Evolutionary conservation across 2,888 invertebrate species (phyloP), one percentile per base, ranked within the genome.

Genomic region (Trilocha varians): DNA sequence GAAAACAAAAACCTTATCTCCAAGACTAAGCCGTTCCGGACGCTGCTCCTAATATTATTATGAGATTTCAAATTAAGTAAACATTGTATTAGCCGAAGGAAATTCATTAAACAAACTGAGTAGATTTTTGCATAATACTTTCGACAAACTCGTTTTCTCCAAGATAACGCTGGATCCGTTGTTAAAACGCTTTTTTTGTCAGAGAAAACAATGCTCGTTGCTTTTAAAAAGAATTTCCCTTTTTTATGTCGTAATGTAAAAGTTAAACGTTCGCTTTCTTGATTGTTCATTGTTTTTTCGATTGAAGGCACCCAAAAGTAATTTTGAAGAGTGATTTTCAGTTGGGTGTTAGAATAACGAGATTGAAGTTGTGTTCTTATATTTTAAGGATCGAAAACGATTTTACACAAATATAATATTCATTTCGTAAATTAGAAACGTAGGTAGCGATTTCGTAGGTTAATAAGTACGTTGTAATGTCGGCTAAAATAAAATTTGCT

Each of bases 191-290:
- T 47, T 55, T 61, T n/a, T 61, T 56, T 57, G 56, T 53, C 55
- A 49, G 50, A 47, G 48, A 56, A 59, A 67, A 65, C 61, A 65
- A 64, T 59, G 59, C 49, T 48, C 46, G 46, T 46, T 55, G 49
- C 44, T 49, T 52, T 55, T 45, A 46, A 48, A 52, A 52, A 50
- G 47, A 49, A 46, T 51, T 49, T 46, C 46, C n/a, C 38, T 45
- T 40, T 25, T 25, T 25, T 49, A 40, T 16, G 41, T 40, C 41
- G 42, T 52, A 53, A 55, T 59, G 53, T 59, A 57, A 57, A 62
- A 59, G 56, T 61, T 55, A 48, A 51, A 52, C 47, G 49, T 42
- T 47, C 40, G 46, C 45, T 41, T 42, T 40, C 35, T 41, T 42
- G 38, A 44, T 53, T 51, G 46, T 49, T 50, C 42, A 40, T 39